Evolutionary conservation across 2,888 invertebrate species (phyloP).

Genomic region (Philereme transversata): DNA sequence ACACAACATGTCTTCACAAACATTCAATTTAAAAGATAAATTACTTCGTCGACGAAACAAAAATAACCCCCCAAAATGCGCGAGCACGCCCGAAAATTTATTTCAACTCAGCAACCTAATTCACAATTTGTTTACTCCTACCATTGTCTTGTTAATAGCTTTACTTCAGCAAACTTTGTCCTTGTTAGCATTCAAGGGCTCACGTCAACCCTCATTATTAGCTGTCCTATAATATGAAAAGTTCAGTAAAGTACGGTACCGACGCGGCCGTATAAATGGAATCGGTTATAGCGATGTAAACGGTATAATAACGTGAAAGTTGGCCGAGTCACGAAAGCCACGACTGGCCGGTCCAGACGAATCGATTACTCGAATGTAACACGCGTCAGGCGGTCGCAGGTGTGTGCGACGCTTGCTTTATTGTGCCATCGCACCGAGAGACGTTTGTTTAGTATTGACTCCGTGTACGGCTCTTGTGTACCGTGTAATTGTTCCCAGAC

Average conservation of each 20-base stretch:
- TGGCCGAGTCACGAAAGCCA: slow-evolving; percentile 66
- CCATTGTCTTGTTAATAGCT: slow-evolving; percentile 51
- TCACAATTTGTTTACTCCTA: slow-evolving; percentile 44
- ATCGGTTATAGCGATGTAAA: slow-evolving; percentile 66
- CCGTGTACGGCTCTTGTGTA: slow-evolving; percentile 40
- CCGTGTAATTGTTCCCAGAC: slow-evolving; percentile 49
- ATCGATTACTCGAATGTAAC: slow-evolving; percentile 71
- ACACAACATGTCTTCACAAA: slow-evolving; percentile 17
- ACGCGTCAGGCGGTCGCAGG: slow-evolving; percentile 62
- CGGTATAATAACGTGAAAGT: slow-evolving; percentile 65
- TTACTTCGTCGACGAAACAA: slow-evolving; percentile 11
- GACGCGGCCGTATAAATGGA: slow-evolving; percentile 56
- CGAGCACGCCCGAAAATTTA: slow-evolving; percentile 40
- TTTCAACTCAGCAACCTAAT: slow-evolving; percentile 43
- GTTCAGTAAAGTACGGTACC: slow-evolving; percentile 52
- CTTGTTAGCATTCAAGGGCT: slow-evolving; percentile 56
- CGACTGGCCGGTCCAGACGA: slow-evolving; percentile 66
- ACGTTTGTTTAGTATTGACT: slow-evolving; percentile 47
- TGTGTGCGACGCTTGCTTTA: slow-evolving; percentile 61
- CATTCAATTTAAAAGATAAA: slow-evolving; percentile 23
- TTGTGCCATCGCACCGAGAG: slow-evolving; percentile 48
- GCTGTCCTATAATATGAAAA: slow-evolving; percentile 59
- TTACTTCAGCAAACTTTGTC: slow-evolving; percentile 49
- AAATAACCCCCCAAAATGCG: slow-evolving; percentile 38
- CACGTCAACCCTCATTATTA: slow-evolving; percentile 57